Evolutionary conservation across 2,797 vertebrate genomes (phyloP), one percentile per base, ranked within the genome.

Genomic region (Cirrhinus molitorella): DNA sequence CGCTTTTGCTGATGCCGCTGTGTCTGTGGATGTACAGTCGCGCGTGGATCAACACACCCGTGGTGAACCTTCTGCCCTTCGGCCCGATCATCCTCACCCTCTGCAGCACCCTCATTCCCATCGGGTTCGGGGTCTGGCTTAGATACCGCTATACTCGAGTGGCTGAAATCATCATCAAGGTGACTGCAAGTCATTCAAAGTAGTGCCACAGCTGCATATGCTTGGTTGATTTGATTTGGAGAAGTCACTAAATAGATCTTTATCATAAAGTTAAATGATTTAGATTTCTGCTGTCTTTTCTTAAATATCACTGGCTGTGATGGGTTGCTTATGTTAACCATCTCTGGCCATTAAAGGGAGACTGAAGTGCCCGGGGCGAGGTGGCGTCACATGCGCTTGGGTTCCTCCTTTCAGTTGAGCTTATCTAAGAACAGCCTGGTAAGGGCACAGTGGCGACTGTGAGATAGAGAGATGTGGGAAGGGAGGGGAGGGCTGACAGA

Each of bases 11-110:
- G 88, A 98, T 99, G 97, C 98, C 98, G 5, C 93, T 99, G 85
- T 99, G 98, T 88, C 94, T 99, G 88, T 99, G 98, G 98, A 84
- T 99, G 91, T 99, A 99, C 91, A 99, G 98, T 86, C 96, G 97
- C 0, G 96, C 96, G 6, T 99, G 98, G 98, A 98, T 99, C 93
- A 95, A 98, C 93, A 98, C 98, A 0, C 95, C 98, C 0, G 91
- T 99, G 87, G 98, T 99, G 81, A 93, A 95, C 88, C 90, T 99
- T 49, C 92, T 99, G 84, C 98, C 98, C 3, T 95, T 99, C 37
- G 97, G 98, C 5, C 96, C 98, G 0, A 97, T 99, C 78, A 97
- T 96, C 90, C 94, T 99, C 86, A 99, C 97, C 0, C 96, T 99
- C 76, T 98, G 96, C 93, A 96, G 98, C 93, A 99, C 98, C 0